phyloP scores from a whole-genome alignment of 1,140 invertebrate genomes.

The Arctopsyche grandis region DNA sequence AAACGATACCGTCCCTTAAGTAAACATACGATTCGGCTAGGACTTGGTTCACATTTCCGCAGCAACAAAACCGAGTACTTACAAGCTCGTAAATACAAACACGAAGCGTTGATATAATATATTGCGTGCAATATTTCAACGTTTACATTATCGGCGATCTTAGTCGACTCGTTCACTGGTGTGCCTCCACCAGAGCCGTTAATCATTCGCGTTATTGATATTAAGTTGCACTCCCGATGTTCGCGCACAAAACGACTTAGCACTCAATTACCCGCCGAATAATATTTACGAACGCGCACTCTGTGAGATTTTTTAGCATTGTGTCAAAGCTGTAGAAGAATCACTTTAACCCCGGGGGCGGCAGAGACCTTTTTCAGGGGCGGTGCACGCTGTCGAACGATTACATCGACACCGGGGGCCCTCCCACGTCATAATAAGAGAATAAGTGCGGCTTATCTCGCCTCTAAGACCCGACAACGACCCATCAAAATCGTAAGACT shows the following conservation, averaged over 20 bases:
- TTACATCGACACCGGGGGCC: slow-evolving; percentile 53
- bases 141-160: slow-evolving; percentile 18
- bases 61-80: too few relatives aligned
- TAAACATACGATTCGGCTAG: too few relatives aligned
- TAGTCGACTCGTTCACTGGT: not conserved
- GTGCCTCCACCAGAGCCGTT: not conserved
- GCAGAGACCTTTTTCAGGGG: slow-evolving; percentile 9
- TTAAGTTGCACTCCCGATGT: not conserved
- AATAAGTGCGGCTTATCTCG: slow-evolving; percentile 55
- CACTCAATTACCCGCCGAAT: not conserved
- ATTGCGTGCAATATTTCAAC: slow-evolving; percentile 27
- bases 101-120: slow-evolving; percentile 7
- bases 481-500: slow-evolving; percentile 55
- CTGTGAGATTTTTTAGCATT: not conserved
- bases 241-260: not conserved
- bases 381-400: slow-evolving; percentile 34
- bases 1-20: too few relatives aligned
- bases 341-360: not conserved
- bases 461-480: slow-evolving; percentile 52
- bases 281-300: not conserved
- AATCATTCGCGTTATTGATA: not conserved
- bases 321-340: not conserved
- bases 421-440: slow-evolving; percentile 55
- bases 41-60: too few relatives aligned
- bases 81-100: too few relatives aligned